Conservation (phyloP, 2,888 invertebrate species). For the Phania funesta region DNA sequence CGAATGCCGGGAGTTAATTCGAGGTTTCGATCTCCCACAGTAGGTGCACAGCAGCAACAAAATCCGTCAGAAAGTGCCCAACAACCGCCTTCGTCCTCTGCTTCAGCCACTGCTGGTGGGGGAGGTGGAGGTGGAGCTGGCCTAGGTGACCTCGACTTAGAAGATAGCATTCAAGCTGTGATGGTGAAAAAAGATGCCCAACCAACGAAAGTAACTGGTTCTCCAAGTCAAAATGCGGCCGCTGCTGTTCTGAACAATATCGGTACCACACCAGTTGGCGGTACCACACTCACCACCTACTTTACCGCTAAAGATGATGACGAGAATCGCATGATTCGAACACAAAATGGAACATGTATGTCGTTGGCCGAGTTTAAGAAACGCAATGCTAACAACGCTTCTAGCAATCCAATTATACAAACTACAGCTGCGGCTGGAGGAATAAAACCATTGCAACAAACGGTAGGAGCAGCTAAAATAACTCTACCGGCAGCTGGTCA, state of each 20-base stretch:
- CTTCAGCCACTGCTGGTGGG: slow-evolving; percentile 10
- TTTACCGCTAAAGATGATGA: slow-evolving; percentile 76
- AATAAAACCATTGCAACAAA: slow-evolving; percentile 60
- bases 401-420: slow-evolving; percentile 45
- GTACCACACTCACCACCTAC: slow-evolving; percentile 72
- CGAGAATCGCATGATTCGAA: slow-evolving; percentile 74
- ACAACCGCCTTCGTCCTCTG: slow-evolving; percentile 42
- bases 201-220: slow-evolving; percentile 69
- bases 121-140: slow-evolving; percentile 30
- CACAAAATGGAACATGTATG: slow-evolving; percentile 77
- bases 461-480: slow-evolving; percentile 66
- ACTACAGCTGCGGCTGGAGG: slow-evolving; percentile 31
- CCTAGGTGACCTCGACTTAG: slow-evolving; percentile 75
- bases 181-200: slow-evolving; percentile 78
- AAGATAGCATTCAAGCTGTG: slow-evolving; percentile 79
- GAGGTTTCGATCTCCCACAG: slow-evolving; percentile 63
- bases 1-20: slow-evolving; percentile 49
- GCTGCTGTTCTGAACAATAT: slow-evolving; percentile 69
- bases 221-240: slow-evolving; percentile 45
- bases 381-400: slow-evolving; percentile 71
- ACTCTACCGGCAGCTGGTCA: slow-evolving; percentile 68
- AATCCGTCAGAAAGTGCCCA: slow-evolving; percentile 39
- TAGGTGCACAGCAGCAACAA: slow-evolving; percentile 50
- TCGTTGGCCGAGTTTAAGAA: slow-evolving; percentile 77
- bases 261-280: slow-evolving; percentile 72